phyloP scores from a whole-genome alignment of 2,888 invertebrate species.

The Gymnocheta viridis region DNA sequence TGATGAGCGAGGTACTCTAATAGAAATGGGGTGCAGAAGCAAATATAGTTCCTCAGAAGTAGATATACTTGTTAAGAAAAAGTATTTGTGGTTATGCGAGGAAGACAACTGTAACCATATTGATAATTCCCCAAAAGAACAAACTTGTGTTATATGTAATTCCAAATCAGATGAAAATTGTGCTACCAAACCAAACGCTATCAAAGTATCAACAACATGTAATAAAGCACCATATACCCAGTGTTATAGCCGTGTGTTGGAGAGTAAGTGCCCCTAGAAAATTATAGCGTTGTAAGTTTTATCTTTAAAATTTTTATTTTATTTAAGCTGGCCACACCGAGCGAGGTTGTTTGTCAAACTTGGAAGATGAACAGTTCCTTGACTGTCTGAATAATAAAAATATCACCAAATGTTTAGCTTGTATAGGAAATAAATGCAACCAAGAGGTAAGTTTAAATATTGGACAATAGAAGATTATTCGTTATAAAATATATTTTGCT shows the following conservation, averaged over 20 bases:
- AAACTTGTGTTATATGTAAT: slow-evolving; percentile 75
- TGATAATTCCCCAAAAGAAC: slow-evolving; percentile 71
- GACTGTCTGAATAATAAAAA: slow-evolving; percentile 72
- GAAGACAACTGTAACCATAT: slow-evolving; percentile 76
- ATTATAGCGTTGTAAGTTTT: background rate
- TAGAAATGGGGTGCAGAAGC: slow-evolving; percentile 76
- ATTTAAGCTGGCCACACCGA: slow-evolving; percentile 76
- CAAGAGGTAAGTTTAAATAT: slow-evolving; percentile 69
- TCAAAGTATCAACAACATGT: slow-evolving; percentile 70
- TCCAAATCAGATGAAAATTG: slow-evolving; percentile 75
- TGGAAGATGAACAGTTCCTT: slow-evolving; percentile 74
- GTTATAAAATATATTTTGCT: background rate
- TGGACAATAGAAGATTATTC: background rate
- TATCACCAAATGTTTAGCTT: slow-evolving; percentile 72
- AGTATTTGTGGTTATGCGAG: slow-evolving; percentile 76
- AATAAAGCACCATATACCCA: slow-evolving; percentile 71
- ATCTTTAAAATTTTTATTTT: background rate
- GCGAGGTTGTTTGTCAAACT: slow-evolving; percentile 75
- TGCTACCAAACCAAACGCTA: slow-evolving; percentile 72
- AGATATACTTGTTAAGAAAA: slow-evolving; percentile 66
- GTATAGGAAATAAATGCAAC: slow-evolving; percentile 75
- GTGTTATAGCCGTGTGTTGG: slow-evolving; percentile 76
- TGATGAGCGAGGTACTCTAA: slow-evolving; percentile 70
- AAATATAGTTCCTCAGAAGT: slow-evolving; percentile 75
- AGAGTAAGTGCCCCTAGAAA: slow-evolving; percentile 57